Evolutionary conservation across 1,140 invertebrate species (phyloP).

Genomic region (Lethrus apterus): DNA sequence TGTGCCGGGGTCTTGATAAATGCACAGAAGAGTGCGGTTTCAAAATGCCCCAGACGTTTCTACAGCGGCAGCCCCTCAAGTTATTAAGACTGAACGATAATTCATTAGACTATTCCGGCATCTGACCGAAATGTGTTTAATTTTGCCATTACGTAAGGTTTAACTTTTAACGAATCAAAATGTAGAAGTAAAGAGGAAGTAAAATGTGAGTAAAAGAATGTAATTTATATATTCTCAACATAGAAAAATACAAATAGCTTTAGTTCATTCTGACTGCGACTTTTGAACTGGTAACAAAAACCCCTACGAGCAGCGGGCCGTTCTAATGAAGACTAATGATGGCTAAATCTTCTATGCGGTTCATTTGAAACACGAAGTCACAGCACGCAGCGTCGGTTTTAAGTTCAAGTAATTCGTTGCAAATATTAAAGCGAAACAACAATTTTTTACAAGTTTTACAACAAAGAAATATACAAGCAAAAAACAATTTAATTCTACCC

Average conservation of each 20-base stretch:
- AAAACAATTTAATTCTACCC: too few relatives aligned
- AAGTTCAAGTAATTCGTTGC: too few relatives aligned
- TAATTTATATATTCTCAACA: constrained; percentile 6
- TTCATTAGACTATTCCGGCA: constrained; percentile 25
- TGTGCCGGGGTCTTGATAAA: constrained; percentile 40
- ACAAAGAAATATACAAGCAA: too few relatives aligned
- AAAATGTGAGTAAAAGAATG: too few relatives aligned
- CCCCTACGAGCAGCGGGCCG: constrained; percentile 15
- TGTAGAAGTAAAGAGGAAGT: too few relatives aligned
- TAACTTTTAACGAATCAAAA: too few relatives aligned
- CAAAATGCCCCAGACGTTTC: constrained; percentile 24
- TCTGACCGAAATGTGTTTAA: constrained; percentile 12
- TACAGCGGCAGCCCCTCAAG: constrained; percentile 21
- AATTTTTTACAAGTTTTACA: too few relatives aligned
- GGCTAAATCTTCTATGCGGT: constrained; percentile 22
- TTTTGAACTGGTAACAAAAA: constrained; percentile 6
- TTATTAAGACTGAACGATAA: constrained; percentile 34
- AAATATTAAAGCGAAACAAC: too few relatives aligned
- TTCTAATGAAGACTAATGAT: constrained; percentile 25
- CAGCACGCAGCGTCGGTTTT: too few relatives aligned
- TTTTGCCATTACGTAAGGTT: too few relatives aligned
- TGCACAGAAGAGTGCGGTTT: constrained; percentile 30
- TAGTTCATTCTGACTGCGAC: constrained; percentile 3
- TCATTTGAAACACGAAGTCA: constrained; percentile 19
- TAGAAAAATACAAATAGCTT: constrained; percentile 12